A percentile compares a stretch with the other conserved stretches of the same genome.
phyloP scores from a whole-genome alignment of 2,888 invertebrate genomes.

The Rhagium mordax region DNA sequence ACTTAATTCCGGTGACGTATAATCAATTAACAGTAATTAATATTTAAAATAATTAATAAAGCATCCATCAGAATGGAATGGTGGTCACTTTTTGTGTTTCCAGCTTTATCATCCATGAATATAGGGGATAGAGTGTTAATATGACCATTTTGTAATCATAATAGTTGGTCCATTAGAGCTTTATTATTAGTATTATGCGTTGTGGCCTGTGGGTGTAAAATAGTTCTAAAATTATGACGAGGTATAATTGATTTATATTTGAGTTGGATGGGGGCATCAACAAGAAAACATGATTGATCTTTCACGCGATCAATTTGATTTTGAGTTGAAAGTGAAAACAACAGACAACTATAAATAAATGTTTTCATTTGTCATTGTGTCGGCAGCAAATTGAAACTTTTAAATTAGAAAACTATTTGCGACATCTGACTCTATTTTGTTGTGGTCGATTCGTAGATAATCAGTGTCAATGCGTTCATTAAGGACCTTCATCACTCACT shows the following conservation, averaged over 20 bases:
- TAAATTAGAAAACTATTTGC: not conserved
- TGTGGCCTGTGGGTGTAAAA: not conserved
- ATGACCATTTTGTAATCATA: not conserved
- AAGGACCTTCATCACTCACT: too few relatives aligned
- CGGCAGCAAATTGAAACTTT: not conserved
- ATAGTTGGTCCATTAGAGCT: not conserved
- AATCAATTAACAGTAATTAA: constrained; percentile 14
- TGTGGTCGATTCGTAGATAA: too few relatives aligned
- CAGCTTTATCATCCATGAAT: not conserved
- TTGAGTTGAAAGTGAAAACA: not conserved
- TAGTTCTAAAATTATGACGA: not conserved
- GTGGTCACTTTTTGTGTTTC: constrained; percentile 10
- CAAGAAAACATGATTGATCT: not conserved
- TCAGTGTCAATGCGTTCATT: too few relatives aligned
- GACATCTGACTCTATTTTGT: too few relatives aligned
- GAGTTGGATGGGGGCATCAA: not conserved
- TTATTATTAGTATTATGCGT: not conserved
- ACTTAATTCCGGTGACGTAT: not conserved
- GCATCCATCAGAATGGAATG: not conserved
- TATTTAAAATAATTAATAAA: constrained; percentile 16
- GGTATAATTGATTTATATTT: not conserved
- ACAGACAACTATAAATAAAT: not conserved
- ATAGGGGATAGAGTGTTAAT: not conserved
- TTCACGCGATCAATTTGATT: not conserved
- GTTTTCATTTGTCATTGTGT: not conserved